Evolutionary conservation across 2,113 vertebrate genomes (phyloP), one percentile per base, ranked within the genome.

Genomic region (Malurus cyaneus): DNA sequence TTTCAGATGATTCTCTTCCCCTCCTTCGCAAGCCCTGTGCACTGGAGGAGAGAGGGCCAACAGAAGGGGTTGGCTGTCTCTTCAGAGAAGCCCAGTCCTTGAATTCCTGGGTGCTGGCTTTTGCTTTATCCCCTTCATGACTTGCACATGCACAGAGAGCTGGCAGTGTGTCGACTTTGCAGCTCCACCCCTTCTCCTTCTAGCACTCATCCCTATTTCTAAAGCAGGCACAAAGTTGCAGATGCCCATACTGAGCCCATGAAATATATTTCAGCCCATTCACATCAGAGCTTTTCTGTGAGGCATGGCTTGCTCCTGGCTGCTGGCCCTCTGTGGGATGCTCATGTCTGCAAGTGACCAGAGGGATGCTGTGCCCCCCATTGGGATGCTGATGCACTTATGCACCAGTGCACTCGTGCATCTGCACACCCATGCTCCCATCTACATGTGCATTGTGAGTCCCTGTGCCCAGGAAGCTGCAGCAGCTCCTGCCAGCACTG

Each of bases 381-480:
- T 11, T 5, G 62, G 46, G 49, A 36, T 14, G 39, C 39, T 39
- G 39, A 39, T 39, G 39, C 39, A 39, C 11, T 39, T 39, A 39
- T 39, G 39, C 39, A 39, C 39, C 42, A 29, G 29, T 29, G 66
- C 31, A 62, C 12, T 21, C 29, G 9, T 14, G 46, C 70, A 14
- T 25, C 24, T 49, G 50, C 21, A 9, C 9, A 8, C 29, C 32
- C 9, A 0, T 8, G 65, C 28, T 59, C 64, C 49, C 67, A 14
- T 17, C 7, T 12, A 36, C 24, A 41, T n/a, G 1, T 6, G 32
- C 25, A 10, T 18, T 47, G 4, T 0, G 41, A 23, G 18, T 76
- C 47, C 8, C 1, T 11, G 44, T 24, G 52, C 54, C 66, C 0
- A 0, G 72, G 46, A 49, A 56, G 66, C n/a, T 0, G 0, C 36